Evolutionary conservation across 2,797 vertebrate species (phyloP), one percentile per base, ranked within the genome.

Genomic region (Eidolon dupreanum): DNA sequence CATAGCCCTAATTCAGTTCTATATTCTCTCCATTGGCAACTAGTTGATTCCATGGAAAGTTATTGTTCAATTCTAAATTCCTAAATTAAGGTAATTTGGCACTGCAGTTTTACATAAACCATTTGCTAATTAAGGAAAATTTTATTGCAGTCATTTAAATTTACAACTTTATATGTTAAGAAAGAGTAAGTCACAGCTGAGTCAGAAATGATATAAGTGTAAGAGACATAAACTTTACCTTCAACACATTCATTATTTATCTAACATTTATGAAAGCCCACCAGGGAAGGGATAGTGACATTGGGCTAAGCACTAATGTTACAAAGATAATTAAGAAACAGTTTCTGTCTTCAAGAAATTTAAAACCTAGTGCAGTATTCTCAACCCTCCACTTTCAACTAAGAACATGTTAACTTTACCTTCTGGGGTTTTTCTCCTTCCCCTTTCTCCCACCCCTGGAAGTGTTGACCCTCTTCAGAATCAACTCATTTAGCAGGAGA

Each of bases 151-250:
- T 16, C 20, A 83, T 77, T 77, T 87, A 74, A 71, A 78, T 59
- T 84, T 90, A 86, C 78, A 82, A 28, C 10, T 59, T 66, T 61
- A 61, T 57, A 77, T 75, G 74, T 77, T 77, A 94, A 55, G 26
- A 75, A 95, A 79, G n/a, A 84, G 70, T 43, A 70, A n/a, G n/a
- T 83, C 43, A 74, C 33, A 84, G 65, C 28, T 61, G 65, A 96
- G 12, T 66, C 16, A 86, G 93, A 94, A 87, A 51, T 82, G 22
- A 84, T 66, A 0, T 33, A 82, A 79, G 20, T 81, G 2, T 77
- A 82, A 92, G 70, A 43, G 38, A 73, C 31, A 88, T 38, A 87
- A 92, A 92, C 61, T 90, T 71, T 41, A 78, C 22, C 16, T 59
- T 87, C 53, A 77, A 94, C 33, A 63, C 86, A 93, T 0, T 51